phyloP scores from a whole-genome alignment of 2,797 vertebrate genomes.

The Eleutherodactylus coqui region DNA sequence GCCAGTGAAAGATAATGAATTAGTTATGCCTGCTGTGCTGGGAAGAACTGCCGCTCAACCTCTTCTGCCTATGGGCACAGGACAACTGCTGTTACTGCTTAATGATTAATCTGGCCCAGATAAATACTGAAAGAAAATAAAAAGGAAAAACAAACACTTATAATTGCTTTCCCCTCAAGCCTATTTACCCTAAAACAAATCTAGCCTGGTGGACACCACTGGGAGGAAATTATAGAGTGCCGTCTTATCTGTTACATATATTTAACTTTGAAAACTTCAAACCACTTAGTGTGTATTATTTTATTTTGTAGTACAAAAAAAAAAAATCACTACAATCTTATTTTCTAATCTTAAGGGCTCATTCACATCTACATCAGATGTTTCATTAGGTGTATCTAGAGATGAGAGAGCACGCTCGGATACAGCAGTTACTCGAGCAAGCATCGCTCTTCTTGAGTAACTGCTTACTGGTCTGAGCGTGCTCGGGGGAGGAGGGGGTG shows the following conservation, averaged over 20 bases:
- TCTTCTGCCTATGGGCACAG: neutral
- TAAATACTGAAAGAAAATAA: neutral
- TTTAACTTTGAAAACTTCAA: neutral
- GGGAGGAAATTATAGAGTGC: neutral
- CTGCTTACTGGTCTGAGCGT: too few species aligned
- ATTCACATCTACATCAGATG: too few species aligned
- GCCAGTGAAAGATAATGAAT: neutral
- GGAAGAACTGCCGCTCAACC: neutral
- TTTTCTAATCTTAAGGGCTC: too few species aligned
- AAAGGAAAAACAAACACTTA: neutral
- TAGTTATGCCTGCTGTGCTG: neutral
- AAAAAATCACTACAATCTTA: too few species aligned
- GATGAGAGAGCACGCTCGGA: too few species aligned
- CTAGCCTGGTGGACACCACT: neutral
- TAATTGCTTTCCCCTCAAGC: neutral
- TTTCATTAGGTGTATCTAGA: too few species aligned
- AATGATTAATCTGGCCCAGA: constrained; percentile 4
- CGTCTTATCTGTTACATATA: neutral
- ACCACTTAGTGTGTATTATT: neutral
- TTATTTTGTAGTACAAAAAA: neutral
- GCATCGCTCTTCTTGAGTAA: too few species aligned
- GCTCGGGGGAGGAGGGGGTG: too few species aligned
- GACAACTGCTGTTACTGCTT: neutral
- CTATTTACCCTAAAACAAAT: neutral
- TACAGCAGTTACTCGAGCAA: too few species aligned